A percentile compares a stretch with the other conserved stretches of the same genome.
Evolutionary conservation across 2,888 invertebrate species (phyloP).

Genomic region (Pandemis cinnamomeana): DNA sequence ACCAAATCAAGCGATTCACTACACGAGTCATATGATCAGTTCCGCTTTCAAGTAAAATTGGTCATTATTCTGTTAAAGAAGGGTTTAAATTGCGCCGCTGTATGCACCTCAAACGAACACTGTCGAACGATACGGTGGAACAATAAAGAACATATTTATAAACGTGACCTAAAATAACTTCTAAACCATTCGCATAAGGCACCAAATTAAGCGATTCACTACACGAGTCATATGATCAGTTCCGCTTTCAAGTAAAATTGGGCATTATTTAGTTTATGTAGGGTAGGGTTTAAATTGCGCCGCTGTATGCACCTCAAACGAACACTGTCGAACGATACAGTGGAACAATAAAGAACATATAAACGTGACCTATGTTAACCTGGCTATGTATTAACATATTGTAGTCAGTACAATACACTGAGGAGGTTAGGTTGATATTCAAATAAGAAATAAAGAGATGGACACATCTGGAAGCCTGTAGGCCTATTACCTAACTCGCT

Average conservation of each 20-base stretch:
- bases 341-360: conserved; percentile 12
- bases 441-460: neutral
- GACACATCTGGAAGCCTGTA: no score
- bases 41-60: neutral
- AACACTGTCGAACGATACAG: neutral
- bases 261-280: neutral
- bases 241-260: neutral
- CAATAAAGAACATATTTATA: conserved; percentile 19
- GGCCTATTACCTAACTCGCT: no score
- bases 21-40: neutral
- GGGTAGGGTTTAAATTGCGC: neutral
- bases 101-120: neutral
- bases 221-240: neutral
- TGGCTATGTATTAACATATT: conserved; percentile 11
- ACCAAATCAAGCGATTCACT: neutral
- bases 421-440: neutral
- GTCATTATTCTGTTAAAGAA: neutral
- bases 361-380: conserved; percentile 15
- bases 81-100: neutral
- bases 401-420: conserved; percentile 12
- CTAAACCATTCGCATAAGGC: neutral
- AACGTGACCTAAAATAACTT: conserved; percentile 8
- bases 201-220: neutral
- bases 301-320: neutral
- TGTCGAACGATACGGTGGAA: neutral